Evolutionary conservation across 1,140 invertebrate genomes (phyloP).

Genomic region (Pararge aegeria): DNA sequence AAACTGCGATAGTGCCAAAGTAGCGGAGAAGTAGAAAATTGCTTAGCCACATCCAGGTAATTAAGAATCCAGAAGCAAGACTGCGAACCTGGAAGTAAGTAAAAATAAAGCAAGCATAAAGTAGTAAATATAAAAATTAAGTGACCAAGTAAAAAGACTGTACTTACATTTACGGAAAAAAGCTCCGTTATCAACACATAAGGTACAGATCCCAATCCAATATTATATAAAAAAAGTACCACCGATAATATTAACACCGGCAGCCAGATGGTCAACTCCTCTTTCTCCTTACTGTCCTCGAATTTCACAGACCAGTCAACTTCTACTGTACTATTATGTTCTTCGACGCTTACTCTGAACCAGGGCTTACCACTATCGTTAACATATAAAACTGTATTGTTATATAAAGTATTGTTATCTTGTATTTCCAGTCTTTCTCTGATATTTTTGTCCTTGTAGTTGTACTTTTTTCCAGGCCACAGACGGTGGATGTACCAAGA

Average conservation of each 20-base stretch:
- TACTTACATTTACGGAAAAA: conserved; percentile 70
- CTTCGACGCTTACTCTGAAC: conserved; percentile 35
- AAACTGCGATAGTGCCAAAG: conserved; percentile 56
- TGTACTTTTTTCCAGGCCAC: conserved; percentile 49
- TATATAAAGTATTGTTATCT: conserved; percentile 39
- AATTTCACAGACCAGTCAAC: conserved; percentile 34
- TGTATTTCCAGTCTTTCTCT: conserved; percentile 38
- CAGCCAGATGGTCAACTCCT: conserved; percentile 47
- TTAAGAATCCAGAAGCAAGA: conserved; percentile 64
- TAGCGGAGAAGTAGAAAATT: conserved; percentile 65
- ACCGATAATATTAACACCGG: conserved; percentile 55
- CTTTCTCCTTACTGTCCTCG: conserved; percentile 30
- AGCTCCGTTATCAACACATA: conserved; percentile 66
- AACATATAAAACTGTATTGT: conserved; percentile 26
- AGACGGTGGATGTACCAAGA: conserved; percentile 55
- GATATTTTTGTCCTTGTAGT: conserved; percentile 43
- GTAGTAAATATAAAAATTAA: no score
- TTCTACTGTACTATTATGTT: conserved; percentile 28
- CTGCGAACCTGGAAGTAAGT: conserved; percentile 50
- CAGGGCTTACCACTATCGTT: conserved; percentile 36
- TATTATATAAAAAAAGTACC: conserved; percentile 65
- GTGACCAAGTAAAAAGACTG: no score
- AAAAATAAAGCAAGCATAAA: no score
- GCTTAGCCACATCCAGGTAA: conserved; percentile 72
- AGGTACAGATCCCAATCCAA: conserved; percentile 71